These are phyloP conservation scores for Pollicipes pollicipes DNA, from an alignment of 1,140 invertebrate genomes.

Conservation along the genomic window DNA sequence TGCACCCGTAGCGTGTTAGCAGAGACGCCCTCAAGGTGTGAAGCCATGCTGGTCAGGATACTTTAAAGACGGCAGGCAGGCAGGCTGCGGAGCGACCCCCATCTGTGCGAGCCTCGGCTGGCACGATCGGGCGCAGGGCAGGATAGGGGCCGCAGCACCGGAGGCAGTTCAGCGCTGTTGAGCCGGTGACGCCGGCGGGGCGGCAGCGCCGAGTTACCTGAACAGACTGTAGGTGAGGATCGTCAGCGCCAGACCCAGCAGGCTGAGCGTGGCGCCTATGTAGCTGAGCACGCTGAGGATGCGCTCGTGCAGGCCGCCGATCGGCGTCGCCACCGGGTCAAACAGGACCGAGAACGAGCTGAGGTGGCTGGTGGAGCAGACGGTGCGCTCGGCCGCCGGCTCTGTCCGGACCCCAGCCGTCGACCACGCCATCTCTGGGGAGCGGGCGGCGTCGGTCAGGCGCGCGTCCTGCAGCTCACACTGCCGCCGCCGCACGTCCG, in stretches of 20 bases:
- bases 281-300: slow-evolving; percentile 32
- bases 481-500: too few relatives aligned
- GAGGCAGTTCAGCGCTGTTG: too few relatives aligned
- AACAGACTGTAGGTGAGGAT: slow-evolving; percentile 33
- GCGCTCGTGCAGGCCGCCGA: slow-evolving; percentile 22
- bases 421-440: slow-evolving; percentile 24
- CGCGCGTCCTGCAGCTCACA: too few relatives aligned
- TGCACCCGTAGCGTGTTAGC: too few relatives aligned
- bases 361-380: slow-evolving; percentile 31
- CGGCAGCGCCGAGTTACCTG: too few relatives aligned
- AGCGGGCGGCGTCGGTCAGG: too few relatives aligned
- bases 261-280: slow-evolving; percentile 31
- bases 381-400: slow-evolving; percentile 22
- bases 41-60: too few relatives aligned
- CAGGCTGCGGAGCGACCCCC: slow-evolving; percentile 5
- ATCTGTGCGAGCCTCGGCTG: too few relatives aligned
- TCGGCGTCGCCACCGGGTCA: slow-evolving; percentile 23
- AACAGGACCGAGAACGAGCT: slow-evolving; percentile 36
- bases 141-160: too few relatives aligned
- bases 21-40: too few relatives aligned
- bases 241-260: slow-evolving; percentile 29
- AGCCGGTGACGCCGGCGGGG: too few relatives aligned
- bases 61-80: slow-evolving; percentile 14
- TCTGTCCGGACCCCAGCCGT: slow-evolving; percentile 26
- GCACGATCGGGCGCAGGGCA: too few relatives aligned